Percentiles rank a stretch among this genome's conserved stretches.
phyloP scores from a whole-genome alignment of 2,888 invertebrate species.

The Ypsolopha scabrella region DNA sequence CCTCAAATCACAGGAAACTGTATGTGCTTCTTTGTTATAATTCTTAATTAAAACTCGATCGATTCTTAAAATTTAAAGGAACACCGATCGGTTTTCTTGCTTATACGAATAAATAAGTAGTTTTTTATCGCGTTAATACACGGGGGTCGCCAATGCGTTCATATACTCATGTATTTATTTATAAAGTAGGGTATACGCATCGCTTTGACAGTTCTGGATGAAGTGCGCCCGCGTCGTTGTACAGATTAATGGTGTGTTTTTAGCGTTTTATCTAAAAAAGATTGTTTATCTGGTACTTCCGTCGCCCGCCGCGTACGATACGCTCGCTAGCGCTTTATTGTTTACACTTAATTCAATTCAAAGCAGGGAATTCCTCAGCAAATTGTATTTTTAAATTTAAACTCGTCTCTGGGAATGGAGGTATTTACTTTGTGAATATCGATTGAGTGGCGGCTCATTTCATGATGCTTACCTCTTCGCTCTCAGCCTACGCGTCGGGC shows the following conservation, averaged over 20 bases:
- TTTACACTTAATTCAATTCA: constrained; percentile 70
- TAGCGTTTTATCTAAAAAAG: constrained; percentile 66
- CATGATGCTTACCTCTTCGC: constrained; percentile 47
- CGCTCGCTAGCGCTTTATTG: constrained; percentile 64
- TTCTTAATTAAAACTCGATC: constrained; percentile 57
- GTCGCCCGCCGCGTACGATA: constrained; percentile 62
- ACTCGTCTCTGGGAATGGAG: constrained; percentile 31
- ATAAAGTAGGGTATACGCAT: constrained; percentile 16
- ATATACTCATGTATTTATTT: not conserved
- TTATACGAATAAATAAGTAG: constrained; percentile 23
- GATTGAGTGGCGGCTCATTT: constrained; percentile 43
- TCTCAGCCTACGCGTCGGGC: constrained; percentile 34
- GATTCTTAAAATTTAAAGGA: constrained; percentile 38
- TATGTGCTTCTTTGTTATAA: constrained; percentile 9
- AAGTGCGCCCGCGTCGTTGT: constrained; percentile 37
- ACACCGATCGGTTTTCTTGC: constrained; percentile 38
- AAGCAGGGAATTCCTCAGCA: constrained; percentile 66
- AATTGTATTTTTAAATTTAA: constrained; percentile 65
- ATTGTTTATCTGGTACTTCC: constrained; percentile 68
- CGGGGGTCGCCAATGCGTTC: not conserved
- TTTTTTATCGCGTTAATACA: constrained; percentile 22
- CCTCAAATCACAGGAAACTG: constrained; percentile 46
- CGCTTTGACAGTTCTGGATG: constrained; percentile 48
- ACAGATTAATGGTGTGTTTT: constrained; percentile 61
- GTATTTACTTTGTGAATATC: constrained; percentile 48